Evolutionary conservation across 2,888 invertebrate species (phyloP), one percentile per base, ranked within the genome.

Genomic region (Ophion slaviceki): DNA sequence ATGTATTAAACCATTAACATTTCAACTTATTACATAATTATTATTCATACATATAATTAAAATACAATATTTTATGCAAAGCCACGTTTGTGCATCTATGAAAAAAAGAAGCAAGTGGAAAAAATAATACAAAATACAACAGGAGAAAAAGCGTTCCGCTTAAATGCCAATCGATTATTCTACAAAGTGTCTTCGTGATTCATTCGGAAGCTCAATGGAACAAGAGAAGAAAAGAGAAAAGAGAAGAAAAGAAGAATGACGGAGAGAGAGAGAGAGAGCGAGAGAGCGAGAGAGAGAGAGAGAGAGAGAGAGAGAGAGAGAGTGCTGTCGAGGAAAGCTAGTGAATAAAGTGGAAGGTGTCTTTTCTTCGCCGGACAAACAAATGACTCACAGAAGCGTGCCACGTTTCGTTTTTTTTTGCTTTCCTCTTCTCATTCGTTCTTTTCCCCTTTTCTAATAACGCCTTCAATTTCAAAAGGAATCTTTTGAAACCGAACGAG

Each of bases 91-190:
- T 40, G 7, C 40, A 40, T 40, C 40, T 40, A 40, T 3, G 8
- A 1, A 6, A 40, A 7, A 40, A 40, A 40, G 8, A 40, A 7
- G 40, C 6, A 40, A 7, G 40, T 8, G 6, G 8, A 40, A 7
- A 40, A 8, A 40, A 40, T 40, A 40, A 40, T 7, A 40, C 53
- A 67, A 76, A 75, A 47, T 36, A 68, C 47, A 47, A 28, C 71
- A 76, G 1, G 66, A 76, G 36, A 66, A 66, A 66, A 70, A 61
- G 10, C 47, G 66, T 67, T 53, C 71, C 47, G n/a, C 67, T 76
- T 72, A 80, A 84, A 80, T 80, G 47, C 7, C 84, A 72, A 84
- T 84, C 80, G 80, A 84, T 84, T 84, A 80, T 84, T 74, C 79
- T 20, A 71, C 75, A 47, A 57, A 79, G 75, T 64, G 74, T 74